Conservation (phyloP, 1,140 invertebrate species). For the Cotesia vestalis region DNA sequence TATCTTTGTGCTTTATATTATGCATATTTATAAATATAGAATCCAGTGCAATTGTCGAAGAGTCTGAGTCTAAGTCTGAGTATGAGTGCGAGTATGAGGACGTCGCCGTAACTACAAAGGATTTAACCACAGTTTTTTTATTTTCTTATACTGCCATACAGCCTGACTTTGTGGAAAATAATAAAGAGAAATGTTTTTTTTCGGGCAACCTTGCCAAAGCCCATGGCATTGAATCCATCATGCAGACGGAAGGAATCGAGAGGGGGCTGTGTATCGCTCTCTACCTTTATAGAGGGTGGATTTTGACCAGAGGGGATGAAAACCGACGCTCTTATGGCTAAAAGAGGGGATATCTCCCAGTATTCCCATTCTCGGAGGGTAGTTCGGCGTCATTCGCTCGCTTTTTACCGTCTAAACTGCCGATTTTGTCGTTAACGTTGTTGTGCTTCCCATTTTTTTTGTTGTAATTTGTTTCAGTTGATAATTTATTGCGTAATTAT, state of each 20-base stretch:
- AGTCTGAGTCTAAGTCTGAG: too few species aligned
- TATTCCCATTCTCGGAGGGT: not conserved
- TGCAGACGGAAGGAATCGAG: constrained; percentile 11
- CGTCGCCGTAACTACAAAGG: too few species aligned
- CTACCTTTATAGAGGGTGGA: constrained; percentile 8
- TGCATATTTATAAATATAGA: not conserved
- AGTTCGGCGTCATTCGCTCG: not conserved
- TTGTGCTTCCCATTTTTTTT: not conserved
- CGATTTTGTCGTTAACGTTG: too few species aligned
- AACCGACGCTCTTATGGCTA: not conserved
- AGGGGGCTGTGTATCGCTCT: constrained; percentile 5
- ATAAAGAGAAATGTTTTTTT: not conserved
- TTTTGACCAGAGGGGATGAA: constrained; percentile 21
- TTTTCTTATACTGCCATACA: too few species aligned
- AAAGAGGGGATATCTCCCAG: constrained; percentile 47
- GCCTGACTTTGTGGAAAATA: too few species aligned
- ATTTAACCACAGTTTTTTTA: too few species aligned
- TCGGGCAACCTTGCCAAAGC: constrained; percentile 34
- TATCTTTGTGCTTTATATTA: too few species aligned
- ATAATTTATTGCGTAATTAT: too few species aligned
- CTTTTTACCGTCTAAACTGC: too few species aligned
- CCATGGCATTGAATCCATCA: constrained; percentile 45
- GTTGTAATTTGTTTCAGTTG: too few species aligned
- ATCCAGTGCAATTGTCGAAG: too few species aligned
- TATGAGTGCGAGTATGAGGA: too few species aligned